Base-by-base conservation (phyloP, 2,888 invertebrate genomes). In the Catocala nupta region DNA sequence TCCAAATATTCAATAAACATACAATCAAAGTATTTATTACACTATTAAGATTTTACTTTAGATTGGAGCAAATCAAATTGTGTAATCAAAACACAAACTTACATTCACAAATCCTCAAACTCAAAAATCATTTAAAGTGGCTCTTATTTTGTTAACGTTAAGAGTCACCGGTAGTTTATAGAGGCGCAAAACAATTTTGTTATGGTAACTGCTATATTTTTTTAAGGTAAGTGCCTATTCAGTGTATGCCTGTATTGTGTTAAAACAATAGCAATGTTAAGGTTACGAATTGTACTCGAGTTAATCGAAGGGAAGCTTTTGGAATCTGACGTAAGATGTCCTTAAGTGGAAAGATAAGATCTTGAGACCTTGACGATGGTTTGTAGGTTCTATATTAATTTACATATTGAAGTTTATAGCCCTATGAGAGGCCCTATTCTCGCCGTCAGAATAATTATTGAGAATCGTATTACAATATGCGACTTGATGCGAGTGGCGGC, bases 251-350 rank as follows among this genome's bases (percentile, higher is more conserved):
- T 60, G 74, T 74, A 83, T 83, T 82, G 81, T 81, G 59, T 79
- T 78, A 70, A 80, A 81, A 85, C 84, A 85, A 85, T 84, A 71
- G 81, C 82, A 84, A 81, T 84, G 83, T 84, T 81, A 83, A 84
- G 83, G 84, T 80, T 81, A 78, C 55, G 66, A 57, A 80, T 81
- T 78, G 77, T 80, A 64, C 65, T 75, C 67, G 68, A 70, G 60
- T 71, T 75, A 71, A 77, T 77, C 65, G 63, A 61, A 57, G 66
- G 67, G 71, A 71, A 71, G 52, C 25, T 47, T 63, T 65, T 65
- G 61, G 65, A 36, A 10, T 6, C 25, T 77, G 71, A 77, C 65
- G 75, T 67, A 68, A 71, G 43, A 1, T 58, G 71, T 68, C 71
- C 73, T 68, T 72, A 67, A 12, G 13, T 55, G 47, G 10, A 49